phyloP scores from a whole-genome alignment of 35 echinoderm and acorn worm species.

The Eucidaris tribuloides region DNA sequence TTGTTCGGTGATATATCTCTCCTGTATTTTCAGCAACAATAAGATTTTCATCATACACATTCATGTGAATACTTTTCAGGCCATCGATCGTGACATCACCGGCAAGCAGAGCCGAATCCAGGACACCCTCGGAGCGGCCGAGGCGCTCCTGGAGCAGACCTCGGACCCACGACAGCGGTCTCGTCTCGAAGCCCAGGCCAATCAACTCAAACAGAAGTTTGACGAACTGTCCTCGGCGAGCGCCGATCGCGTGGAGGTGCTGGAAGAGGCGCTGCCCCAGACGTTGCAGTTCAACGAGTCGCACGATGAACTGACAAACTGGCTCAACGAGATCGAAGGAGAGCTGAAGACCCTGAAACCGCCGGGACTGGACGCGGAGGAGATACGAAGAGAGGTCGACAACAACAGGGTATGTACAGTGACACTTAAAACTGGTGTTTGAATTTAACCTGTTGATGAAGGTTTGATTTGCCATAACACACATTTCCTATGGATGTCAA shows the following conservation, averaged over 20 bases:
- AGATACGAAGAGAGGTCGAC: conserved; percentile 85
- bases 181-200: conserved; percentile 62
- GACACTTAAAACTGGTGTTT: too few relatives aligned
- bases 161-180: conserved; percentile 70
- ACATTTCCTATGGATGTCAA: too few relatives aligned
- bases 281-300: conserved; percentile 85
- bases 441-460: too few relatives aligned
- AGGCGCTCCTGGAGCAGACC: conserved; percentile 88
- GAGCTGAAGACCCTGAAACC: conserved; percentile 61
- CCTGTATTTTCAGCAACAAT: too few relatives aligned
- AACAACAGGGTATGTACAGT: conserved; percentile 99
- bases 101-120: conserved; percentile 82
- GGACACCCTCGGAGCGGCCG: conserved; percentile 80
- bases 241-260: conserved; percentile 76
- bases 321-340: conserved; percentile 81
- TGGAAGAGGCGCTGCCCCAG: conserved; percentile 87
- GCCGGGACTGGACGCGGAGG: conserved; percentile 85
- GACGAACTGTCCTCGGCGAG: conserved; percentile 65
- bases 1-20: too few relatives aligned
- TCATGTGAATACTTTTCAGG: too few relatives aligned
- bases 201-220: conserved; percentile 63
- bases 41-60: too few relatives aligned
- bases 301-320: conserved; percentile 77
- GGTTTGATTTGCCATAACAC: too few relatives aligned
- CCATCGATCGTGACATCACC: conserved; percentile 80